Evolutionary conservation across 1,140 invertebrate species (phyloP).

Genomic region (Tetraneura akinire): DNA sequence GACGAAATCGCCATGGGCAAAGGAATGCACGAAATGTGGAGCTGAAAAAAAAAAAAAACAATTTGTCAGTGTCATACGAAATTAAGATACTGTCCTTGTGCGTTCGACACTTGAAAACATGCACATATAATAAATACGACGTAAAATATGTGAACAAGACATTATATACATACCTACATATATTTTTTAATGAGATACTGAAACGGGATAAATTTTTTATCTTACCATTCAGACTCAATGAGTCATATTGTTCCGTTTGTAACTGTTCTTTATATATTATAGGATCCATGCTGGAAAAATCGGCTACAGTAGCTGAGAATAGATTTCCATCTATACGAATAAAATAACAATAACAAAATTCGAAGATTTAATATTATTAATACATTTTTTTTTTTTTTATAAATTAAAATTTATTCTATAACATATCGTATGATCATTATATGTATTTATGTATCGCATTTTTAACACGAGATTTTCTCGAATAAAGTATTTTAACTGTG

Average conservation of each 20-base stretch:
- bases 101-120: constrained; percentile 8
- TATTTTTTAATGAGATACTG: neutral
- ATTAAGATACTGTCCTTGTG: constrained; percentile 47
- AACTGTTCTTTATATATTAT: constrained; percentile 85
- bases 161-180: too few relatives aligned
- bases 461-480: too few relatives aligned
- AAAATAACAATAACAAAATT: neutral
- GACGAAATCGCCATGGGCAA: constrained; percentile 88
- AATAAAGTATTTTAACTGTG: too few relatives aligned
- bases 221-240: constrained; percentile 74
- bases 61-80: constrained; percentile 42
- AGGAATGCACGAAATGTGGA: constrained; percentile 92
- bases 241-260: constrained; percentile 81
- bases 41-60: constrained; percentile 65
- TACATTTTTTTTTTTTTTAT: too few relatives aligned
- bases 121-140: neutral
- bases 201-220: constrained; percentile 14
- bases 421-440: too few relatives aligned
- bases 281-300: constrained; percentile 89
- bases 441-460: too few relatives aligned
- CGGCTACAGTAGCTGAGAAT: constrained; percentile 92
- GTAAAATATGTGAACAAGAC: neutral
- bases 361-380: too few relatives aligned
- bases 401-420: too few relatives aligned
- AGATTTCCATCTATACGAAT: constrained; percentile 74